Conservation (phyloP, 53 echinoderm and acorn worm genomes). For the Apostichopus leukothele region DNA sequence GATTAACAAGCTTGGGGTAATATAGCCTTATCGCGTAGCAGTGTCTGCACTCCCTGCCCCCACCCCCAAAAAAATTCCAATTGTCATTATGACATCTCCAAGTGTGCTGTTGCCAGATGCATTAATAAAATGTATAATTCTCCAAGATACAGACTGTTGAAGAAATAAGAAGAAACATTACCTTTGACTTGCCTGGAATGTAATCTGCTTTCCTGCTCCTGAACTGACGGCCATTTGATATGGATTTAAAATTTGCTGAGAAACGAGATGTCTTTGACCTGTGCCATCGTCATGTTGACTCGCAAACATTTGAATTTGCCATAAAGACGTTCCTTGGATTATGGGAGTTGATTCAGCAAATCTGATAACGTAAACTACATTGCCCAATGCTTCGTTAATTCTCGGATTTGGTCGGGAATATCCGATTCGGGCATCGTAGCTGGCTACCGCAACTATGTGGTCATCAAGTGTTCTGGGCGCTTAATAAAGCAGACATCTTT, state of each 20-base stretch:
- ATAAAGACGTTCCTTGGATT: background rate
- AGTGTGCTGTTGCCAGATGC: too few species aligned
- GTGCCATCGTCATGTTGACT: conserved; percentile 11
- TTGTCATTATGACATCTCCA: too few species aligned
- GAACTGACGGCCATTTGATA: background rate
- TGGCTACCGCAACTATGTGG: background rate
- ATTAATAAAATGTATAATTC: too few species aligned
- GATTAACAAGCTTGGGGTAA: too few species aligned
- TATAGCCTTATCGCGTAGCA: too few species aligned
- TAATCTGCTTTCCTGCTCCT: background rate
- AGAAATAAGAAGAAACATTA: background rate
- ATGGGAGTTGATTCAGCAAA: background rate
- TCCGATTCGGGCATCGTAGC: background rate
- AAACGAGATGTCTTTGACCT: background rate
- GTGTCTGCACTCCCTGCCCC: too few species aligned
- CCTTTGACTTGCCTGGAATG: background rate
- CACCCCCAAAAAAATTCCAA: too few species aligned
- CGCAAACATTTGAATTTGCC: conserved; percentile 17
- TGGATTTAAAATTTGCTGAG: background rate
- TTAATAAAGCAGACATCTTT: too few species aligned
- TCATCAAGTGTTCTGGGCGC: too few species aligned
- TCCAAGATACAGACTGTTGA: background rate
- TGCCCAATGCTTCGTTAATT: background rate
- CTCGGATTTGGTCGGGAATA: background rate
- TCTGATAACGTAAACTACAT: background rate